phyloP scores from a whole-genome alignment of 2,113 vertebrate species.

The Odontesthes bonariensis region DNA sequence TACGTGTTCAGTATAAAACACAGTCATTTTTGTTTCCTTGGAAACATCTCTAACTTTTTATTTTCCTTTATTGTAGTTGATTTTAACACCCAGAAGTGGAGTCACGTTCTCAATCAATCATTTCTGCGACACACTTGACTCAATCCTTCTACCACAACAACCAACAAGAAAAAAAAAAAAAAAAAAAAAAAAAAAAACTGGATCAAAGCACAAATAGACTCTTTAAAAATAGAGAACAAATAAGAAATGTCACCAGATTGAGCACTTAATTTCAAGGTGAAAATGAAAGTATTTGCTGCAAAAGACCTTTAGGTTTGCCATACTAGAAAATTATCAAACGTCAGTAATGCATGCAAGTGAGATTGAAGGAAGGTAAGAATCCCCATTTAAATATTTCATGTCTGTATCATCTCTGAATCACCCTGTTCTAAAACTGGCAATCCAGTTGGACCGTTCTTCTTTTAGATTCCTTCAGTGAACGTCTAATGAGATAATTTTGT shows the following conservation, averaged over 20 bases:
- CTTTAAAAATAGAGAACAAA: no score
- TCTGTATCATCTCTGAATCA: constrained; percentile 56
- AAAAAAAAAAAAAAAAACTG: no score
- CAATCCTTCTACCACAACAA: not conserved
- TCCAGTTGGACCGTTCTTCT: constrained; percentile 3
- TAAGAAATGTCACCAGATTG: no score
- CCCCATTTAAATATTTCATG: constrained; percentile 63
- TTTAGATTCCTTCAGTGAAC: not conserved
- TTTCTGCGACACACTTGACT: constrained; percentile 5
- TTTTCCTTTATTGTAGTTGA: not conserved
- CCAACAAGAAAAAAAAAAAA: not conserved
- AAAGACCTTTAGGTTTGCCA: no score
- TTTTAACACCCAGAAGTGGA: constrained; percentile 52
- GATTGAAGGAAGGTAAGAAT: constrained; percentile 19
- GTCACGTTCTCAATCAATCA: constrained; percentile 15
- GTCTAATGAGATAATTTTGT: constrained; percentile 15
- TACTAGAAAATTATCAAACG: no score
- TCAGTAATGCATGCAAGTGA: not conserved
- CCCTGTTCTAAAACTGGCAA: constrained; percentile 55
- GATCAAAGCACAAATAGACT: not conserved
- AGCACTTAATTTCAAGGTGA: no score
- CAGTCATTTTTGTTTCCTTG: constrained; percentile 68
- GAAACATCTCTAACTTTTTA: constrained; percentile 50
- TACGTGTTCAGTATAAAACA: constrained; percentile 29
- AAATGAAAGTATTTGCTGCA: no score